Evolutionary conservation across 2,888 invertebrate genomes (phyloP).

Genomic region (Coelogynopora nodosa): DNA sequence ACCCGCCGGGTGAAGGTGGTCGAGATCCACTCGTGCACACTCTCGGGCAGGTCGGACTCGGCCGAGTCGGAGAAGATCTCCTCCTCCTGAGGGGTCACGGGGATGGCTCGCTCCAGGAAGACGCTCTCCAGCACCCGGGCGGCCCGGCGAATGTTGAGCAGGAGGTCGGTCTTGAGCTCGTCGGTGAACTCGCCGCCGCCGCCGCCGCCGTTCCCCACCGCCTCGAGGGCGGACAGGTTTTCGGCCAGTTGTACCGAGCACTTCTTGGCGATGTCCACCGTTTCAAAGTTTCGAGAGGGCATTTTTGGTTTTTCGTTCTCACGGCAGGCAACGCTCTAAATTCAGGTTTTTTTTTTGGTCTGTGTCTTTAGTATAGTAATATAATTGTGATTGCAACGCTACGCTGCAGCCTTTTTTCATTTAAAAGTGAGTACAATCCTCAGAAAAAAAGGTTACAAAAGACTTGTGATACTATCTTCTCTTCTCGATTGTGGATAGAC

Average conservation of each 20-base stretch:
- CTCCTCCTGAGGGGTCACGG: slow-evolving; percentile 22
- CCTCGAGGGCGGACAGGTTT: not conserved
- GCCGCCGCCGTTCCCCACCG: not conserved
- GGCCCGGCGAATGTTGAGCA: not conserved
- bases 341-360: no score
- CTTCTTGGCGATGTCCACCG: not conserved
- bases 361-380: no score
- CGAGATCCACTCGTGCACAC: slow-evolving; percentile 43
- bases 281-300: not conserved
- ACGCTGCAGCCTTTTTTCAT: no score
- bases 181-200: not conserved
- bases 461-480: no score
- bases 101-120: not conserved
- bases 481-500: no score
- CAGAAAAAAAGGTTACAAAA: no score
- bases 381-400: no score
- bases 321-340: no score
- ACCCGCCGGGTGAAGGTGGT: slow-evolving; percentile 36
- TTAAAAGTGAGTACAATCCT: no score
- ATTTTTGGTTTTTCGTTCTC: no score
- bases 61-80: slow-evolving; percentile 41
- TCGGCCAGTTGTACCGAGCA: not conserved
- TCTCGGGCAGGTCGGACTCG: slow-evolving; percentile 39
- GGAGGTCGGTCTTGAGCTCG: not conserved
- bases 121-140: slow-evolving; percentile 1